Evolutionary conservation across 1,140 invertebrate species (phyloP), one percentile per base, ranked within the genome.

Genomic region (Philaenus spumarius): DNA sequence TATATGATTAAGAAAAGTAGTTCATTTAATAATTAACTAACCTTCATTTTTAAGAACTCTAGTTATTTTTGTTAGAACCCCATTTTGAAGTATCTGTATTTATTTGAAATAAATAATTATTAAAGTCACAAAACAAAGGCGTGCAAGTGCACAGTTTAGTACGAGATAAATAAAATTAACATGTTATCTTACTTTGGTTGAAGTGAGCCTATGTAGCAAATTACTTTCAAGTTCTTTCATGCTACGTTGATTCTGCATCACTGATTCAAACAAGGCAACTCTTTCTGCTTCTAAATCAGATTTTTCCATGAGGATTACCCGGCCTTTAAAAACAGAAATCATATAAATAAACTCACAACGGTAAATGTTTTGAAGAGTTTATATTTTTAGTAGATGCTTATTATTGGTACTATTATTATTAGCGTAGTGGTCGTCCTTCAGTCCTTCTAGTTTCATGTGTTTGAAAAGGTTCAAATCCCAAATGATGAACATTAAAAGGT

Each of bases 201-300:
- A 94, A 54, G 93, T 96, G 23, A 98, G 75, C 40, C 93, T 80
- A 62, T 85, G 86, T 0, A 98, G 73, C 17, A 98, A 75, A 70
- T 95, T 97, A 55, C 90, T 91, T 76, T 97, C 95, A 0, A 98
- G 75, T 70, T 95, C 90, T 75, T 97, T 97, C 89, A 97, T 97
- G 59, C 90, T 91, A 59, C 87, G 81, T 73, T 97, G 94, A 77
- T 97, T 97, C 62, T 90, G 86, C 82, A 96, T 94, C 0, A 97
- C 93, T 1, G 93, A 95, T 77, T 96, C 92, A 72, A 97, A 95
- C n/a, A 97, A 74, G 17, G 90, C 86, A 6, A 96, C 90, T 57
- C 94, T 77, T 75, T 97, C 94, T 37, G 89, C 88, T 76, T 97
- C 95, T 57, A 98, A 76, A 67, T 97, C 95, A 24, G 93, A 85